Evolutionary conservation across 2,888 invertebrate species (phyloP).

Genomic region (Hoplodrina blanda): DNA sequence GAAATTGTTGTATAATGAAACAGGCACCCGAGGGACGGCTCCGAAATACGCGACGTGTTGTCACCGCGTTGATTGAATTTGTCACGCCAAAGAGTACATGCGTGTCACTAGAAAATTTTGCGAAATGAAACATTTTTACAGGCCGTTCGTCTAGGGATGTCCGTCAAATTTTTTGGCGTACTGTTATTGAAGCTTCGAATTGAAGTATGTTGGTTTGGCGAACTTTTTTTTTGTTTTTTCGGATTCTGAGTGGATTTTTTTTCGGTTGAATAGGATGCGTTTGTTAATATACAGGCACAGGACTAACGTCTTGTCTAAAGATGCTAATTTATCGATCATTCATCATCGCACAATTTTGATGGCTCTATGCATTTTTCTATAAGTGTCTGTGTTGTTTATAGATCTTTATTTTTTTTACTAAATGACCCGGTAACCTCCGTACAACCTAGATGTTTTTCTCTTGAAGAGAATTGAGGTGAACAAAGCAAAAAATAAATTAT

Average conservation of each 20-base stretch:
- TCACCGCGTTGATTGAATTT: constrained; percentile 71
- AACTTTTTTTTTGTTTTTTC: constrained; percentile 5
- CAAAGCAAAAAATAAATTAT: too few species aligned
- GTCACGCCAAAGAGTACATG: constrained; percentile 59
- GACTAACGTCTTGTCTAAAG: too few species aligned
- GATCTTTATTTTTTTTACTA: too few species aligned
- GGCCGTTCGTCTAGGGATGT: constrained; percentile 15
- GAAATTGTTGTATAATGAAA: constrained; percentile 68
- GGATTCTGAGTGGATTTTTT: neutral
- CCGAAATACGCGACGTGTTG: constrained; percentile 62
- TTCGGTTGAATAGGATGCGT: neutral
- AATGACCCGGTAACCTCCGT: too few species aligned
- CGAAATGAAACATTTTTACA: constrained; percentile 58
- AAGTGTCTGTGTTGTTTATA: too few species aligned
- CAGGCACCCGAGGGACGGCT: constrained; percentile 47
- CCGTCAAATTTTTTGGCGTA: constrained; percentile 35
- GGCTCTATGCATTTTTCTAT: too few species aligned
- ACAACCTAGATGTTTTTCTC: too few species aligned
- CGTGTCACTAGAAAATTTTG: constrained; percentile 61
- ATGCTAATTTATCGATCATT: too few species aligned
- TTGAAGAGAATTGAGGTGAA: too few species aligned
- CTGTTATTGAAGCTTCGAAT: constrained; percentile 36
- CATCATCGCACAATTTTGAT: too few species aligned
- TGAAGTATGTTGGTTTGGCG: constrained; percentile 33
- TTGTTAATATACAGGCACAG: neutral